Base-by-base conservation (phyloP, 2,113 vertebrate species). In the Colaptes auratus region DNA sequence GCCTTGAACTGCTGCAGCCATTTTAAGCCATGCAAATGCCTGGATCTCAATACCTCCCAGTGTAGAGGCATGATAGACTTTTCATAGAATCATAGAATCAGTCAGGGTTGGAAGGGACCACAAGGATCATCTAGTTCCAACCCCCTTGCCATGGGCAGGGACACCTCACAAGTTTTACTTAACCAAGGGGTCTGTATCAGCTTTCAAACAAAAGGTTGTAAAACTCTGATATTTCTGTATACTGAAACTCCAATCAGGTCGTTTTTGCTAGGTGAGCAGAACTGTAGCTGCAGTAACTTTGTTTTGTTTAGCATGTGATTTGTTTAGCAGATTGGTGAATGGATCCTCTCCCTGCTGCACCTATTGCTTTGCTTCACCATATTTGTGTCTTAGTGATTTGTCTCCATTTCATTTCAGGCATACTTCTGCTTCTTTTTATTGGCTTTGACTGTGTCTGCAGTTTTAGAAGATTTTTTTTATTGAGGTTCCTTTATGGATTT, bases 21-120 rank as follows among this genome's bases (percentile, higher is more conserved):
- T 97, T 97, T 94, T 92, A 95, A 92, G 82, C 88, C 93, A 82
- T 53, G 82, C 75, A 74, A 66, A 66, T n/a, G 52, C 55, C 71
- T 73, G 82, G 35, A 61, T 90, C 67, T 92, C 91, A 63, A 65
- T 71, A 87, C 24, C 71, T 74, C 72, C 81, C 90, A 46, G 35
- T 7, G 16, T 8, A 59, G 36, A 19, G 31, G 56, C 77, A 28
- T 35, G 15, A 65, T 1, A 8, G 3, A 21, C 28, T 77, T 67
- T 19, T 16, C 42, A 39, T 39, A 39, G 39, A 39, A 39, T 16
- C 42, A 39, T 39, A 39, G 39, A 39, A 39, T 39, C 39, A 39
- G 39, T 39, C 39, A 10, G 39, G 39, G 39, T 39, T 12, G 39
- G 39, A 39, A 39, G 10, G 39, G 39, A 39, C 39, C 10, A 12